Evolutionary conservation across 2,797 vertebrate species (phyloP).

Genomic region (Pygocentrus nattereri): DNA sequence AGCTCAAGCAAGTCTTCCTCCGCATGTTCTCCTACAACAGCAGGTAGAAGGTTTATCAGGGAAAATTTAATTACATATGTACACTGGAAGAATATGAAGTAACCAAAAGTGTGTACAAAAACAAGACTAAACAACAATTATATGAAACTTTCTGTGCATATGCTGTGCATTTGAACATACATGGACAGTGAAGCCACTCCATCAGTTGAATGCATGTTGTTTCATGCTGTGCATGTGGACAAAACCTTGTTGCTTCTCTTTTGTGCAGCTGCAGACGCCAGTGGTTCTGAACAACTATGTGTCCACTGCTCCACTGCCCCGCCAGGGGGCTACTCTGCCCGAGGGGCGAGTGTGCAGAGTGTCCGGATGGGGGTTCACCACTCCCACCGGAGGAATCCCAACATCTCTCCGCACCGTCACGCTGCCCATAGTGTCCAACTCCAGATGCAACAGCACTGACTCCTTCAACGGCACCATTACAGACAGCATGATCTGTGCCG

Average conservation of each 20-base stretch:
- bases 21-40: no score
- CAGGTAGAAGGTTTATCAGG: no score
- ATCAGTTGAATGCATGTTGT: no score
- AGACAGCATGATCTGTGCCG: conserved; percentile 84
- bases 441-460: conserved; percentile 79
- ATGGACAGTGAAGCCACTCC: no score
- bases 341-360: conserved; percentile 81
- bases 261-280: conserved; percentile 76
- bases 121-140: no score
- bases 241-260: not conserved
- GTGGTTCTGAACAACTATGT: conserved; percentile 77
- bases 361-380: conserved; percentile 85
- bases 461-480: conserved; percentile 82
- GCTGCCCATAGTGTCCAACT: conserved; percentile 78
- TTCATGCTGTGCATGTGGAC: no score
- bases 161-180: no score
- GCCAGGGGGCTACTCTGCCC: conserved; percentile 62
- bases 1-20: no score
- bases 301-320: conserved; percentile 78
- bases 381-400: conserved; percentile 68
- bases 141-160: no score
- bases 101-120: no score
- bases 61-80: no score
- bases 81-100: no score
- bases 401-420: conserved; percentile 77